Evolutionary conservation across 1,140 invertebrate genomes (phyloP), one percentile per base, ranked within the genome.

Genomic region (Aculops lycopersici): DNA sequence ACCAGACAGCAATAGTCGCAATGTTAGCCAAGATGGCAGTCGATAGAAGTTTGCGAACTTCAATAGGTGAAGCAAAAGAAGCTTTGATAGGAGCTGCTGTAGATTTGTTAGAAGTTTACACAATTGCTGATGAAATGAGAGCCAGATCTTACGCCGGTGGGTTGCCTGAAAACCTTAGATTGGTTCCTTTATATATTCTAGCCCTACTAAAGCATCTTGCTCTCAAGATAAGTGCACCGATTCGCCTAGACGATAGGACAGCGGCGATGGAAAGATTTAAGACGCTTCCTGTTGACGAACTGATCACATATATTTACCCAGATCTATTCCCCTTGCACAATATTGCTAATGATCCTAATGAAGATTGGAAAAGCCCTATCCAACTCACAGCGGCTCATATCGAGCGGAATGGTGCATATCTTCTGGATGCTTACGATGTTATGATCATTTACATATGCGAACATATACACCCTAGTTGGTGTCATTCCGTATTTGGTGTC

Each of bases 11-110:
- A 39, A 84, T 97, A 44, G 64, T 86, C 31, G 78, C 78, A 35
- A 57, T 98, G 37, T 61, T 95, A 17, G 68, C 75, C 1, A 94
- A 94, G 68, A 94, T 95, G 83, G 80, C 83, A 48, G 84, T 90
- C 17, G 90, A 98, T 56, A 65, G 81, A 39, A 80, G 77, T 43
- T 61, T 75, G 43, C 65, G 72, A 35, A 74, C 77, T 12, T 78
- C 72, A 35, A 57, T 95, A 48, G 66, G 69, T 3, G 88, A 97
- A 60, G 88, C 88, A 3, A 62, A 83, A 38, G 90, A 98, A 58
- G 90, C 86, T 8, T 66, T 97, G 42, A 76, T 90, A 35, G 94
- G 92, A 60, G 84, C 81, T 31, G 78, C 73, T 2, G 68, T 88
- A 36, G 90, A 98, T 61, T 68, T 78, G 45, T 58, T 95, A 19